Evolutionary conservation across 2,888 invertebrate species (phyloP), one percentile per base, ranked within the genome.

Genomic region (Melieria picta): DNA sequence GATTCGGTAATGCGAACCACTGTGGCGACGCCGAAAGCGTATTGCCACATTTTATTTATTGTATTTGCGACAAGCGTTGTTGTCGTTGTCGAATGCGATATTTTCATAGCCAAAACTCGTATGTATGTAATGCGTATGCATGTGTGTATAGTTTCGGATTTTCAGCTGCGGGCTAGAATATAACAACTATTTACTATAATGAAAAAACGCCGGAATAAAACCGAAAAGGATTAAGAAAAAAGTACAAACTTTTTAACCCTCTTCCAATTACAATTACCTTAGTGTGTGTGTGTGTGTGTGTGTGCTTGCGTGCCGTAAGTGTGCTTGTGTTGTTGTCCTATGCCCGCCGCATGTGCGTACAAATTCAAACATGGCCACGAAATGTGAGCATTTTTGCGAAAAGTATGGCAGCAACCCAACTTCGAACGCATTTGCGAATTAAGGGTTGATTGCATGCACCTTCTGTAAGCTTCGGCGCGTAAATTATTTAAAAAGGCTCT

Each of bases 101-200:
- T 30, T 30, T 57, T 57, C 13, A 10, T n/a, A 16, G 30, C 57
- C 1, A 62, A 45, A 1, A 11, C 62, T 43, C 46, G 58, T 70
- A 58, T 55, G 57, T 58, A 55, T 61, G 63, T 55, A 65, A 47
- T 65, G 45, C 71, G 61, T 64, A 50, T 72, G 69, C 67, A 67
- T 74, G 56, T 67, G 74, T 67, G 56, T 75, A 73, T 74, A 72
- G 69, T 13, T 60, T 63, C 66, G 56, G 7, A 13, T 13, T 52
- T 52, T 52, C 52, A 52, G 6, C 52, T 52, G 52, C 13, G 52
- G 52, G 52, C 52, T 52, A 52, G 52, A 52, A 52, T n/a, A 52
- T 13, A 52, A 52, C 52, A 52, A 52, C 52, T 52, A 9, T 13
- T 7, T n/a, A 7, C 52, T 13, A 52, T n/a, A 52, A 5, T 5